Base-by-base conservation (phyloP, 2,888 invertebrate species). In the Andricus quercusramuli region DNA sequence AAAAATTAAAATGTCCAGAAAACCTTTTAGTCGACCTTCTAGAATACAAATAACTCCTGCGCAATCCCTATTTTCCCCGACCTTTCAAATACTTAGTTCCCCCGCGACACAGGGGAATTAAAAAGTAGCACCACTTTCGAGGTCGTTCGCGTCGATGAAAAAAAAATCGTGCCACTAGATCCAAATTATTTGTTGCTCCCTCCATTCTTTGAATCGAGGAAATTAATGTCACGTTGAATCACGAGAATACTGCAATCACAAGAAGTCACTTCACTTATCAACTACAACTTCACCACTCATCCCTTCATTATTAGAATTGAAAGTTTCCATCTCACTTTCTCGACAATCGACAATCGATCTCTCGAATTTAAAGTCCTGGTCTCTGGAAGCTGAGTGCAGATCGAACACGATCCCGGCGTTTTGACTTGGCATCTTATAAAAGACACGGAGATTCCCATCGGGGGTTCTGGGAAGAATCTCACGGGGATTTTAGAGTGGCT, bases 341-440 rank as follows among this genome's bases (percentile, higher is more conserved):
- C 17, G 22, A 64, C 9, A 68, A 47, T 56, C 20, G 56, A 32
- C 51, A 74, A 74, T 56, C 56, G 74, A 74, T 74, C 32, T 59
- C 51, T 74, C 32, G 56, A 37, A 68, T 47, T 22, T 68, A 25
- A 25, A 68, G 25, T 56, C 6, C 56, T 56, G 15, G 32, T 29
- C 74, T 32, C 56, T 15, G 74, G 74, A 56, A 74, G 56, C 15
- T 74, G 56, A 74, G 56, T 29, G n/a, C n/a, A 51, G n/a, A 74
- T 56, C 56, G 56, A 74, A 74, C 74, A 74, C 56, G 32, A 74
- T 74, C 56, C 37, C 37, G 74, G 56, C 15, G 29, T 74, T 74
- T 74, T 74, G 51, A 74, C 56, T 74, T 74, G 74, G 32, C 56
- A 59, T 74, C 74, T 51, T 74, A 56, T 74, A 51, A 74, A 74